A percentile compares a stretch with the other conserved stretches of the same genome.
Conservation (phyloP, 2,797 vertebrate species). For the Rhinella marina region DNA sequence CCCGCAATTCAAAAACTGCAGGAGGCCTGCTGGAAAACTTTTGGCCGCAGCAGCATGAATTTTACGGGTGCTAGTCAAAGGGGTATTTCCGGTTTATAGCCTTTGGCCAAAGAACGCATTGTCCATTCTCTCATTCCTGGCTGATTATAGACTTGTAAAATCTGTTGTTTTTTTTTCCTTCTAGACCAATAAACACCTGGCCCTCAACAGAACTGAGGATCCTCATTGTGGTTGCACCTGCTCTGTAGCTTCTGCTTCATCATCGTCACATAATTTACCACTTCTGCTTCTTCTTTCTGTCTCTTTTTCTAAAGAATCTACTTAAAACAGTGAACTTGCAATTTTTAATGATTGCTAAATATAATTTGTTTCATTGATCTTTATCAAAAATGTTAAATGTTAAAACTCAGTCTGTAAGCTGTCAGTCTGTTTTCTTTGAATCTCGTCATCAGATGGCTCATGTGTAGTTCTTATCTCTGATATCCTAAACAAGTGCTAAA, state of each 20-base stretch:
- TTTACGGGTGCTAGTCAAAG: background rate
- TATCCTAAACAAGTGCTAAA: too few species aligned
- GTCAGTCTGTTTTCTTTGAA: too few species aligned
- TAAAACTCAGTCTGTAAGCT: too few species aligned
- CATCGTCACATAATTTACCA: background rate
- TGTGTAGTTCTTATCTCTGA: too few species aligned
- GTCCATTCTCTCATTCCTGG: background rate
- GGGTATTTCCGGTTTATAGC: background rate
- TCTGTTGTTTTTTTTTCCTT: background rate
- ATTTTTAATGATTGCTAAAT: too few species aligned
- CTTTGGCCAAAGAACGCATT: background rate
- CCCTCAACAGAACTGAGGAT: background rate
- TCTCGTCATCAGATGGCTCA: too few species aligned
- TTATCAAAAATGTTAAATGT: too few species aligned
- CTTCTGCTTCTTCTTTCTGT: background rate
- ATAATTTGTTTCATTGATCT: too few species aligned
- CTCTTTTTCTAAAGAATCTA: background rate
- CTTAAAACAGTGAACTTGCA: background rate
- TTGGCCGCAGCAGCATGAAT: too few species aligned
- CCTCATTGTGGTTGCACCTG: background rate
- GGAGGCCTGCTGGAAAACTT: too few species aligned
- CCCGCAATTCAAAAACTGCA: too few species aligned
- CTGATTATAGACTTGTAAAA: background rate
- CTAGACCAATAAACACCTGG: background rate
- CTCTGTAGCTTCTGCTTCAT: background rate